Base-by-base conservation (phyloP, 1,140 invertebrate genomes). In the Drosophila persimilis region DNA sequence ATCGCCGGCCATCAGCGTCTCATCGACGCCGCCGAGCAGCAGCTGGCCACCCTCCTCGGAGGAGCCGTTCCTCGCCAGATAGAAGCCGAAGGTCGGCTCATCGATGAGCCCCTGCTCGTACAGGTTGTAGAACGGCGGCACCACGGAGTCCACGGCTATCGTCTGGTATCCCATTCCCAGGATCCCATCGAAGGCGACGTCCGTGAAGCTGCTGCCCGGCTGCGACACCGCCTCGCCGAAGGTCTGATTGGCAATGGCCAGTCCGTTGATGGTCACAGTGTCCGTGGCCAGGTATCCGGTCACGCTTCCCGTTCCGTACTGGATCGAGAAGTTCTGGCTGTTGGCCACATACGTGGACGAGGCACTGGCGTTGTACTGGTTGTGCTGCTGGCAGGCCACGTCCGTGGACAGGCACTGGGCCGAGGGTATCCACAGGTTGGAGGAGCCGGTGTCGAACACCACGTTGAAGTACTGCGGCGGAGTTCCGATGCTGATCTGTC, bases 121-220 rank as follows among this genome's bases (percentile, higher is more conserved):
- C 95, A 99, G 98, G 84, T 96, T 97, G 91, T 99, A 95, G 92
- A 99, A 99, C 4, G 99, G 96, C 0, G 98, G 97, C 29, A 93
- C 92, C 20, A 99, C 97, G 58, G 94, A 93, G 92, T 99, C 97
- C 74, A 96, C 98, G 56, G 97, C 94, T 86, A 99, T 99, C 29
- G 93, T 94, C 62, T 94, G 92, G 91, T 97, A 99, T 2, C 94
- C 97, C 95, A 99, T 95, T 72, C 98, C 98, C 45, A 99, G 93
- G 80, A 99, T 98, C 63, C 99, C 98, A 91, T 99, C 98, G 92
- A 99, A 99, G 91, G 97, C 98, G 50, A 97, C 97, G 67, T 96
- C 97, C 5, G 98, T 95, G 92, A 99, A 99, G 39, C 95, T 94
- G 41, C 95, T 91, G 31, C 96, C 96, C 50, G 99, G 98, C 92